These are phyloP conservation scores for Tupaia tana DNA, from an alignment of 2,113 vertebrate species.

Conservation along the genomic window DNA sequence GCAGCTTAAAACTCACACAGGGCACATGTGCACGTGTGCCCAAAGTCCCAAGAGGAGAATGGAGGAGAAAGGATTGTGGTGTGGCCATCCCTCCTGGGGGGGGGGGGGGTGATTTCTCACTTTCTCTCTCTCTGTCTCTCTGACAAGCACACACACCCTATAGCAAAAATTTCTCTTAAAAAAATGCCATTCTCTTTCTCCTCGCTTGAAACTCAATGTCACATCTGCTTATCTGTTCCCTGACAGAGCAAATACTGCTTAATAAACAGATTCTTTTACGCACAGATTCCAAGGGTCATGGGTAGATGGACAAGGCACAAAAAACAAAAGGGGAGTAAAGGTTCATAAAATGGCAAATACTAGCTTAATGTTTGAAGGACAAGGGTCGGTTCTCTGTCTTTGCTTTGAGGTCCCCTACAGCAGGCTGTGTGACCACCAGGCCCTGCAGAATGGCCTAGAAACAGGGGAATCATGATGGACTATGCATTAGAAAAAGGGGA, in stretches of 20 bases:
- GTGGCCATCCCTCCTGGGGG: no score
- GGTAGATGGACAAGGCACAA: not conserved
- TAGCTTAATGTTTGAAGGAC: not conserved
- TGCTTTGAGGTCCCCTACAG: not conserved
- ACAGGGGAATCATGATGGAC: not conserved
- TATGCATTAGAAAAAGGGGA: not conserved
- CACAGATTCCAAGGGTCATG: slow-evolving; percentile 35
- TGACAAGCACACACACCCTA: no score
- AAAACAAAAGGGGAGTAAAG: slow-evolving; percentile 3
- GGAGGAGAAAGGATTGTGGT: no score
- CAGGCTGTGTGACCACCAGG: not conserved
- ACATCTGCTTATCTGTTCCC: slow-evolving; percentile 11
- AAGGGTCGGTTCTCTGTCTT: not conserved
- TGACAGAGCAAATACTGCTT: slow-evolving; percentile 27
- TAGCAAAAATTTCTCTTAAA: no score
- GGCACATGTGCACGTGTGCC: no score
- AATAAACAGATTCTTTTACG: slow-evolving; percentile 52
- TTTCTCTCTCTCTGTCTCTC: no score
- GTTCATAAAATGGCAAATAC: not conserved
- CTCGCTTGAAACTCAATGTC: not conserved
- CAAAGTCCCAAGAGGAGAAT: no score
- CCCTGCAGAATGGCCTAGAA: not conserved
- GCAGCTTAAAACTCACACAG: no score
- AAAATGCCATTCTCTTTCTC: slow-evolving; percentile 14
- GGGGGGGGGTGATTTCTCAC: no score